These are phyloP conservation scores for Achroia grisella DNA, from an alignment of 1,140 invertebrate genomes.

Conservation along the genomic window DNA sequence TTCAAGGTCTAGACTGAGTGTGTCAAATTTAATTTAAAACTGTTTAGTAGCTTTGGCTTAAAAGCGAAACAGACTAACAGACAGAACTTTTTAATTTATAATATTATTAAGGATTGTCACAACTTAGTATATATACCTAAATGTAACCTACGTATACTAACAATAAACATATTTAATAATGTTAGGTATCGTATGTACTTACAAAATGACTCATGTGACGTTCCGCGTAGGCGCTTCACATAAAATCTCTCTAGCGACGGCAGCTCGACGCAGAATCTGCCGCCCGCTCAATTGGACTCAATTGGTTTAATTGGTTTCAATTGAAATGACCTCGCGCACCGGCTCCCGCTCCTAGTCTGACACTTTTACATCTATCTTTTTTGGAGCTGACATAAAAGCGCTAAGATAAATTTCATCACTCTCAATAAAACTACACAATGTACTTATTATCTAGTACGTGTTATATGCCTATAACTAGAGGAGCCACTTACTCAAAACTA, in stretches of 20 bases:
- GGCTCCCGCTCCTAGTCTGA: slow-evolving; percentile 66
- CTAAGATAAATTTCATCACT: slow-evolving; percentile 51
- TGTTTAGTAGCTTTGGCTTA: too few species aligned
- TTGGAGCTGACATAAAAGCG: slow-evolving; percentile 64
- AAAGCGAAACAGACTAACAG: too few species aligned
- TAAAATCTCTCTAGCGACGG: slow-evolving; percentile 65
- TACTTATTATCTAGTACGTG: neutral
- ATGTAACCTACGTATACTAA: too few species aligned
- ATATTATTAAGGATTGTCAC: too few species aligned
- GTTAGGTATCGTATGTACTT: neutral
- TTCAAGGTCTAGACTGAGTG: too few species aligned
- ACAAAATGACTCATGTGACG: slow-evolving; percentile 58
- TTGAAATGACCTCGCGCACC: slow-evolving; percentile 69
- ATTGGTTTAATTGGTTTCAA: slow-evolving; percentile 71
- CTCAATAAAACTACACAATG: slow-evolving; percentile 25
- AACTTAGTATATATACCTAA: too few species aligned
- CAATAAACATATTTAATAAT: too few species aligned
- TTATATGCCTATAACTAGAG: neutral
- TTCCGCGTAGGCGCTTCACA: slow-evolving; percentile 58
- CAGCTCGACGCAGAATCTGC: slow-evolving; percentile 61
- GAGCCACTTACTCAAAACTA: too few species aligned
- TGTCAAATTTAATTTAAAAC: too few species aligned
- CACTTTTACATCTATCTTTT: slow-evolving; percentile 72
- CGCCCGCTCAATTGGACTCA: slow-evolving; percentile 66
- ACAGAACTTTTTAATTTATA: too few species aligned